phyloP scores from a whole-genome alignment of 1,140 invertebrate species.

The Platorchestia sp. region DNA sequence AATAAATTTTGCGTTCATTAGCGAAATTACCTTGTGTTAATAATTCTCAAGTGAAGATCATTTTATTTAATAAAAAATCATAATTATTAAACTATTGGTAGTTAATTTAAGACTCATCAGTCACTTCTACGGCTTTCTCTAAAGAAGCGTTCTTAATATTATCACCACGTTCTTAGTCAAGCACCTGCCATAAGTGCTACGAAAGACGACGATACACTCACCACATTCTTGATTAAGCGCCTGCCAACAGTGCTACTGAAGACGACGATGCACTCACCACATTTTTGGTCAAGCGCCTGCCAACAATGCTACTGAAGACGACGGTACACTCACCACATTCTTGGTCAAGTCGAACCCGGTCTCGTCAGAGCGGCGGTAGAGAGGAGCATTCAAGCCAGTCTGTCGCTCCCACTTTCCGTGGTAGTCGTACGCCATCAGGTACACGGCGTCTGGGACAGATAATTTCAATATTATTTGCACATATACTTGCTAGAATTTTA shows the following conservation, averaged over 20 bases:
- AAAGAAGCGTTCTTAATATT: no score
- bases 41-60: not conserved
- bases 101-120: no score
- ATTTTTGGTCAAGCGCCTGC: no score
- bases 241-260: not conserved
- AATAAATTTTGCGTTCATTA: not conserved
- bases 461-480: not conserved
- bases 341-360: slow-evolving; percentile 71
- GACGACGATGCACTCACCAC: no score
- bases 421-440: slow-evolving; percentile 93
- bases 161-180: no score
- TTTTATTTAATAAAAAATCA: not conserved
- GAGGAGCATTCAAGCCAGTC: slow-evolving; percentile 80
- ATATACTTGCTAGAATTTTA: no score
- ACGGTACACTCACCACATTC: slow-evolving; percentile 60
- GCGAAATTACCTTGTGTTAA: not conserved
- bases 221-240: no score
- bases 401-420: slow-evolving; percentile 85
- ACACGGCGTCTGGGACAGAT: slow-evolving; percentile 80
- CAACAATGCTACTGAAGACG: not conserved
- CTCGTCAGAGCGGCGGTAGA: slow-evolving; percentile 70
- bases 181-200: no score
- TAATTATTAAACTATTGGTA: not conserved
- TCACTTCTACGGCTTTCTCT: no score
- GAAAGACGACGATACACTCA: no score